Percentiles rank a stretch among this genome's conserved stretches.
phyloP scores from a whole-genome alignment of 1,140 invertebrate genomes.

The Hylaeus volcanicus region DNA sequence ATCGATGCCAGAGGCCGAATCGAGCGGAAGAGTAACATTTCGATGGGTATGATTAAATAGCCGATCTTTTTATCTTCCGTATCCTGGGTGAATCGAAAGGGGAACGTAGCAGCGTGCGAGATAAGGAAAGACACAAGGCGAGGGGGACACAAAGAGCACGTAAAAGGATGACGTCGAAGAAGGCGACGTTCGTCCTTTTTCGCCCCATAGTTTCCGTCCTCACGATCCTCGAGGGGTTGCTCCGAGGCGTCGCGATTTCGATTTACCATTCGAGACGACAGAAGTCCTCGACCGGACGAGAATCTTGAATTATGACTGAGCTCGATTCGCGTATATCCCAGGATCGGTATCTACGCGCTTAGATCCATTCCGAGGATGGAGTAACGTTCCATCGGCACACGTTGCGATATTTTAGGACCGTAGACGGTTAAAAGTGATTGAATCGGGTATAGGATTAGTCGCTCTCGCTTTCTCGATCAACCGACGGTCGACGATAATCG shows the following conservation, averaged over 20 bases:
- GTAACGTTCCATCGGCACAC: no score
- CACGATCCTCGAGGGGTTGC: constrained; percentile 48
- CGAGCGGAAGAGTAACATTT: constrained; percentile 49
- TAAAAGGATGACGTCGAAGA: constrained; percentile 15
- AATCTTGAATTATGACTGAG: constrained; percentile 46
- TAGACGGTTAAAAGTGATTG: no score
- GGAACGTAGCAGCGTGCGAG: not conserved
- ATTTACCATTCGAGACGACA: constrained; percentile 33
- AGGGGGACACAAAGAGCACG: constrained; percentile 6
- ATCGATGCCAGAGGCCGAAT: constrained; percentile 26
- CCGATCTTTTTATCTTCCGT: constrained; percentile 61
- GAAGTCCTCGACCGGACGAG: constrained; percentile 4
- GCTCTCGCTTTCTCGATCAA: no score
- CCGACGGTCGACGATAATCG: no score
- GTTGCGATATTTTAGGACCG: no score
- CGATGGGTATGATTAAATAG: constrained; percentile 57
- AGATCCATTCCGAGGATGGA: not conserved
- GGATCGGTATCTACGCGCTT: not conserved
- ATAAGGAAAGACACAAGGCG: not conserved
- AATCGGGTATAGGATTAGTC: no score
- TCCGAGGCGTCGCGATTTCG: constrained; percentile 43
- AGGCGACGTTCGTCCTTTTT: constrained; percentile 60
- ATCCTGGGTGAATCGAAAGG: constrained; percentile 22
- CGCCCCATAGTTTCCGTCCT: constrained; percentile 31
- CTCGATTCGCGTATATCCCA: constrained; percentile 27